Evolutionary conservation across 2,797 vertebrate genomes (phyloP).

Genomic region (Brotula barbata): DNA sequence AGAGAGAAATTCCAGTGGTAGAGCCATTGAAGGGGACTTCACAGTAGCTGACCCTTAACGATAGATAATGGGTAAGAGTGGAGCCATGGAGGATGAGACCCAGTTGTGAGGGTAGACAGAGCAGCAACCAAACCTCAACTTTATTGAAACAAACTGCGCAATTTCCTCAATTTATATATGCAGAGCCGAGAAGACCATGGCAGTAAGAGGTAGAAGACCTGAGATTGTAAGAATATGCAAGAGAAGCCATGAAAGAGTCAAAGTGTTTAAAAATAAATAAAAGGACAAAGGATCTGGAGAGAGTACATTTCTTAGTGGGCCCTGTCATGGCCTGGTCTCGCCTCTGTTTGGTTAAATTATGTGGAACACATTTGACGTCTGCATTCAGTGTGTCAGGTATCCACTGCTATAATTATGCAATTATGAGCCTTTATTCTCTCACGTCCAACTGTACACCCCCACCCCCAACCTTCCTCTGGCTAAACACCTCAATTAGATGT

Average conservation of each 20-base stretch:
- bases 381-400: conserved; percentile 82
- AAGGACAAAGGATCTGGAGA: conserved; percentile 22
- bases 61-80: background rate
- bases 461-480: conserved; percentile 33
- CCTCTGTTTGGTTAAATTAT: conserved; percentile 84
- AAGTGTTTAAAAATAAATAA: conserved; percentile 20
- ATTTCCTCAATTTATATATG: too few relatives aligned
- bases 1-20: conserved; percentile 89
- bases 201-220: background rate
- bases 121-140: too few relatives aligned
- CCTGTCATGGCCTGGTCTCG: conserved; percentile 72
- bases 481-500: conserved; percentile 73
- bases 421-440: conserved; percentile 82
- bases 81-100: too few relatives aligned
- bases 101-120: too few relatives aligned
- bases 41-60: background rate
- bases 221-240: conserved; percentile 4
- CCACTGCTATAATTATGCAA: conserved; percentile 84
- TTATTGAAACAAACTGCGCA: too few relatives aligned
- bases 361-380: conserved; percentile 83
- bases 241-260: conserved; percentile 9
- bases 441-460: conserved; percentile 66
- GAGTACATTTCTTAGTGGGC: conserved; percentile 60
- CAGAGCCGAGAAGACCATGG: too few relatives aligned
- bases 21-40: too few relatives aligned